phyloP scores from a whole-genome alignment of 2,888 invertebrate genomes.

The Vandiemenella viatica region DNA sequence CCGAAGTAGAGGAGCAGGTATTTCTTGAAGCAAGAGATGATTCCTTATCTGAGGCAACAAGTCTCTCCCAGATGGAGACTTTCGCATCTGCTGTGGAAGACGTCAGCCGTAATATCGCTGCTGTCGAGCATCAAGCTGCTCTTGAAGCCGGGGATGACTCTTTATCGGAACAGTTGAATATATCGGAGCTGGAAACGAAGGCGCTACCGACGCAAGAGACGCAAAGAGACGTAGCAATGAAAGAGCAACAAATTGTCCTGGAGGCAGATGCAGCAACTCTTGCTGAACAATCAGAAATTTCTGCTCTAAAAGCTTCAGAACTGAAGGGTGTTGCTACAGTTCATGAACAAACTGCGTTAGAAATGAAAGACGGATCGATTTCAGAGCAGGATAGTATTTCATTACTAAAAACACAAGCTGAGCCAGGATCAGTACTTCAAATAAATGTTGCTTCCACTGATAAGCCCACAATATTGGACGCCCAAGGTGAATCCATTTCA shows the following conservation, averaged over 20 bases:
- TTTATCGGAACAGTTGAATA: background rate
- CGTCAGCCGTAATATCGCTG: background rate
- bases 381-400: background rate
- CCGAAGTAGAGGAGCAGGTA: conserved; percentile 10
- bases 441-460: background rate
- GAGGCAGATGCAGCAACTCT: conserved; percentile 4
- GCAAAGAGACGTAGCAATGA: conserved; percentile 4
- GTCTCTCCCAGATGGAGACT: conserved; percentile 7
- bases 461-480: background rate
- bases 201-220: background rate
- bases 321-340: background rate
- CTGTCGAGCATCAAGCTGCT: background rate
- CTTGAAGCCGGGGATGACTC: background rate
- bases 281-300: conserved; percentile 1
- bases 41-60: conserved; percentile 23
- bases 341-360: background rate
- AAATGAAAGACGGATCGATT: background rate
- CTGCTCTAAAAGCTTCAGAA: background rate
- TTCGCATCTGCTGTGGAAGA: conserved; percentile 16
- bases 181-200: conserved; percentile 3
- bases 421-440: background rate
- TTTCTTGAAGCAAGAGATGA: conserved; percentile 7
- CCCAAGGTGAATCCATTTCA: background rate
- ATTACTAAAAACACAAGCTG: background rate
- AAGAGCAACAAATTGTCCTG: too few species aligned